phyloP scores from a whole-genome alignment of 2,888 invertebrate species.

The Minunthozetes semirufus region DNA sequence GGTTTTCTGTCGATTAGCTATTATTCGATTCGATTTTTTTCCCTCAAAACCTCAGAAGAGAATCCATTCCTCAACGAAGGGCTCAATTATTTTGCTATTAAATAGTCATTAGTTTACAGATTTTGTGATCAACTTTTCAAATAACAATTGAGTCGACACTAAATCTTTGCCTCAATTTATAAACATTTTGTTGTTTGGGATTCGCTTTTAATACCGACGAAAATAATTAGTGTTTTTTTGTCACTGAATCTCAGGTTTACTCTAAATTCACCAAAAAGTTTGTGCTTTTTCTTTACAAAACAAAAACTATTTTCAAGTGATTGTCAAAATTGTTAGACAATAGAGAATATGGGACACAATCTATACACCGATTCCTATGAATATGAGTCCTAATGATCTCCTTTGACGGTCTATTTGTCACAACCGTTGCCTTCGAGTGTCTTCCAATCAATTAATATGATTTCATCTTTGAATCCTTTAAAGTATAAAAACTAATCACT shows the following conservation, averaged over 20 bases:
- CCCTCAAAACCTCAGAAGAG: background rate
- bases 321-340: background rate
- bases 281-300: too few species aligned
- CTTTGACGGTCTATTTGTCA: slow-evolving; percentile 22
- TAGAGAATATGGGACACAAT: background rate
- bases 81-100: background rate
- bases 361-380: background rate
- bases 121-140: background rate
- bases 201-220: background rate
- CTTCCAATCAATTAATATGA: slow-evolving; percentile 19
- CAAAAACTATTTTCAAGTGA: too few species aligned
- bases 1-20: too few species aligned
- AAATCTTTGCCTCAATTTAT: too few species aligned
- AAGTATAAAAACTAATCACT: background rate
- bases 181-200: background rate
- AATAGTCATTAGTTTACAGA: background rate
- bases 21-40: too few species aligned
- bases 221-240: background rate
- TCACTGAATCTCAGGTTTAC: background rate
- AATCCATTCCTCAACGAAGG: too few species aligned
- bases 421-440: background rate
- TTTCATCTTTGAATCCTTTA: background rate
- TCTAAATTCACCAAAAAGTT: background rate
- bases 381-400: background rate
- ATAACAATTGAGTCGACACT: background rate